Percentiles rank a stretch among this genome's conserved stretches.
Evolutionary conservation across 2,797 vertebrate species (phyloP).

Genomic region (Coregonus sp.): DNA sequence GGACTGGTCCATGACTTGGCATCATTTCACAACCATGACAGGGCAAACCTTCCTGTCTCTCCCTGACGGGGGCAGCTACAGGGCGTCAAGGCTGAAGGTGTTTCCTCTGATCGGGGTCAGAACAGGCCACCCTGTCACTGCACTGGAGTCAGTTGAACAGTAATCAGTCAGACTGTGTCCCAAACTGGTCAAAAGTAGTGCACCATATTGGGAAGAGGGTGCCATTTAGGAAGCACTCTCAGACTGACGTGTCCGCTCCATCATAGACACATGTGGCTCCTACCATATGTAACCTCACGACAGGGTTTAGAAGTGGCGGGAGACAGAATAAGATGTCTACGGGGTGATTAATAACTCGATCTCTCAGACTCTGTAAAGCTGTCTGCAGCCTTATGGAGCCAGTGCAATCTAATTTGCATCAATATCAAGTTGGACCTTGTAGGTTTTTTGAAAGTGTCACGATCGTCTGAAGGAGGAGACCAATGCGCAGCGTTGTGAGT

Average conservation of each 20-base stretch:
- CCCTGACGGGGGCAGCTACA: not conserved
- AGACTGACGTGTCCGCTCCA: not conserved
- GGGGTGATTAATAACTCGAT: constrained; percentile 32
- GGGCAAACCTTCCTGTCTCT: not conserved
- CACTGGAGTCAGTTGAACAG: not conserved
- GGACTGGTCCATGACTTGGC: not conserved
- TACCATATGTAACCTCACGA: not conserved
- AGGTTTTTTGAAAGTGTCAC: constrained; percentile 15
- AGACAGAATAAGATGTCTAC: constrained; percentile 8
- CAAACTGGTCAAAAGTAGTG: not conserved
- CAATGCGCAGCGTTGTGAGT: no score
- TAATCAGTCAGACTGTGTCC: not conserved
- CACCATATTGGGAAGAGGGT: no score
- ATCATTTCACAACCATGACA: not conserved
- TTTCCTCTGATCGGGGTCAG: not conserved
- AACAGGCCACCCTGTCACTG: not conserved
- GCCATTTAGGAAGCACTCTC: no score
- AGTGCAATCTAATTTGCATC: constrained; percentile 16
- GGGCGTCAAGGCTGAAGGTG: no score
- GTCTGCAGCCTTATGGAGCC: not conserved
- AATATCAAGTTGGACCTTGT: constrained; percentile 12
- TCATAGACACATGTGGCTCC: not conserved
- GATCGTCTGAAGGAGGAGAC: no score
- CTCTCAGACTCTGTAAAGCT: constrained; percentile 16
- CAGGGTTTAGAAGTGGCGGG: not conserved